A percentile compares a stretch with the other conserved stretches of the same genome.
Conservation (phyloP, 2,888 invertebrate species). For the Sesia bembeciformis region DNA sequence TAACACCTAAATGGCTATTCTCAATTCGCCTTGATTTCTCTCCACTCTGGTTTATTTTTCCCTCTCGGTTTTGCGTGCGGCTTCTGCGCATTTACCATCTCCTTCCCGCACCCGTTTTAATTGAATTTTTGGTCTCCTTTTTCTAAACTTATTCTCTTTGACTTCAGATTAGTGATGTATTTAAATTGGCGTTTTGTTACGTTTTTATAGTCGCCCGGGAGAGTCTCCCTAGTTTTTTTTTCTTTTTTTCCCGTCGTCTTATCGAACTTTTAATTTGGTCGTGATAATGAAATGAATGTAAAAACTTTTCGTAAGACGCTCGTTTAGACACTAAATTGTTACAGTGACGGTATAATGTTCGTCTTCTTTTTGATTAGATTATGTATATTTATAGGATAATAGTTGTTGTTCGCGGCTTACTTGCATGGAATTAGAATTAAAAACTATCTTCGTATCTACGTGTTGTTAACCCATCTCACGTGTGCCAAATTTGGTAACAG, state of each 20-base stretch:
- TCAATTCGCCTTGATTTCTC: slow-evolving; percentile 67
- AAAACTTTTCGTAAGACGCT: slow-evolving; percentile 6
- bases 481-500: too few species aligned
- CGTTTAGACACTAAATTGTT: too few species aligned
- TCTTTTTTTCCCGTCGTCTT: slow-evolving; percentile 27
- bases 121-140: slow-evolving; percentile 64
- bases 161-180: slow-evolving; percentile 72
- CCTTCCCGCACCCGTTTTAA: slow-evolving; percentile 52
- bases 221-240: slow-evolving; percentile 24
- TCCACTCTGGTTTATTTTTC: slow-evolving; percentile 63
- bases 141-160: slow-evolving; percentile 70
- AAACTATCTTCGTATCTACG: too few species aligned
- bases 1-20: slow-evolving; percentile 73
- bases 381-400: too few species aligned
- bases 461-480: too few species aligned
- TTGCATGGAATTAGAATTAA: too few species aligned
- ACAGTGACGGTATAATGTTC: too few species aligned
- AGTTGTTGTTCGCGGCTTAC: too few species aligned
- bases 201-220: slow-evolving; percentile 49
- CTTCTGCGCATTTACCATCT: slow-evolving; percentile 32
- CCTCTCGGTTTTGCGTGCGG: slow-evolving; percentile 32
- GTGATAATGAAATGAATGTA: slow-evolving; percentile 35
- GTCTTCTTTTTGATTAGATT: too few species aligned
- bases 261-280: slow-evolving; percentile 56
- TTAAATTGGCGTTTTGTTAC: slow-evolving; percentile 69